These are phyloP conservation scores for Ips typographus DNA, from an alignment of 1,140 invertebrate species.

Conservation along the genomic window DNA sequence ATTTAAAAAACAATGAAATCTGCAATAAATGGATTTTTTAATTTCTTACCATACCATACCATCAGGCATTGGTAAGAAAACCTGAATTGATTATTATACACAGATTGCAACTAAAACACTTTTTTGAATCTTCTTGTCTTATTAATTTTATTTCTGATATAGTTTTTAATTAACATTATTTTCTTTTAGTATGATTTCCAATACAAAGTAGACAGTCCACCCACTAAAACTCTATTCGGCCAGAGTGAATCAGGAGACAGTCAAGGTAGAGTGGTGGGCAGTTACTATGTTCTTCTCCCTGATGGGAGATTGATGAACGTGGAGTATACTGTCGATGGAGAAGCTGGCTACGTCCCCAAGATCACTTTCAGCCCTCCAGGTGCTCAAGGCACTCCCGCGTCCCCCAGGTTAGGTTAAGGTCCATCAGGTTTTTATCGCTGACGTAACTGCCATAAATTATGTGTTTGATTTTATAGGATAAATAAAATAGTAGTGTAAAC, in stretches of 20 bases:
- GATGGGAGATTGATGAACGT: constrained; percentile 70
- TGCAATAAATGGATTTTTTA: neutral
- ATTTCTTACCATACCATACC: neutral
- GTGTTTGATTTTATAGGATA: too few relatives aligned
- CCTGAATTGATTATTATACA: too few relatives aligned
- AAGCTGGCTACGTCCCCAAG: constrained; percentile 68
- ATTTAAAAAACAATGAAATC: neutral
- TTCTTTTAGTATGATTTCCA: constrained; percentile 66
- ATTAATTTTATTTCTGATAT: neutral
- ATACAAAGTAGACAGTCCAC: constrained; percentile 70
- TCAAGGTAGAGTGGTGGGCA: constrained; percentile 61
- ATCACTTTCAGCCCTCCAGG: constrained; percentile 56
- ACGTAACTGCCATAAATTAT: too few relatives aligned
- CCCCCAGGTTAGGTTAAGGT: constrained; percentile 9
- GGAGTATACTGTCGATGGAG: constrained; percentile 65
- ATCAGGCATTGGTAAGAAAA: neutral
- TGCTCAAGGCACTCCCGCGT: constrained; percentile 21
- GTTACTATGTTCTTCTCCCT: constrained; percentile 66
- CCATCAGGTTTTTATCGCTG: neutral
- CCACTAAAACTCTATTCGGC: constrained; percentile 64
- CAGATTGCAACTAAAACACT: too few relatives aligned
- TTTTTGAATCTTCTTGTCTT: neutral
- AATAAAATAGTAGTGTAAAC: too few relatives aligned
- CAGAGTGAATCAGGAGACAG: constrained; percentile 64
- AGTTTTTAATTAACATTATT: neutral